phyloP scores from a whole-genome alignment of 2,113 vertebrate species.

The Dasyprocta punctata region DNA sequence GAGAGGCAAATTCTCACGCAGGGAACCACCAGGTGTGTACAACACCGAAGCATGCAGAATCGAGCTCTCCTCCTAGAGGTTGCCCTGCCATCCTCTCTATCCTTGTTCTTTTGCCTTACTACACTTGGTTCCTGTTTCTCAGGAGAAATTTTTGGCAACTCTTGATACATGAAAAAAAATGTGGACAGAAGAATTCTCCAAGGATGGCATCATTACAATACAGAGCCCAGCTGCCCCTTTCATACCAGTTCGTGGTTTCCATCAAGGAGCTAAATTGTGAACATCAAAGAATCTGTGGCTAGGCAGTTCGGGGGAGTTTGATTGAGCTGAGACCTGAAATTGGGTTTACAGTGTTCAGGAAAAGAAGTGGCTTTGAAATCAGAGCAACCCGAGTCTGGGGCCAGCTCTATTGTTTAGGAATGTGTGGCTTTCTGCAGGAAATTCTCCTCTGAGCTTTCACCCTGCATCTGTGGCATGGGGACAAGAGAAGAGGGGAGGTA shows the following conservation, averaged over 20 bases:
- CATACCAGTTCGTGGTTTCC: not conserved
- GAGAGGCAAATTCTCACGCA: not conserved
- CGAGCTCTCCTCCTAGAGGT: not conserved
- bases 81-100: accelerated
- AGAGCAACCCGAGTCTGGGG: not conserved
- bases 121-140: not conserved
- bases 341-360: not conserved
- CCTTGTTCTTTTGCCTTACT: not conserved
- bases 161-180: not conserved
- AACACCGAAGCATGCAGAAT: not conserved
- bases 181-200: not conserved
- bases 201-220: not conserved
- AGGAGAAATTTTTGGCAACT: not conserved
- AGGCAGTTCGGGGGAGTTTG: not conserved
- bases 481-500: accelerated
- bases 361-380: not conserved
- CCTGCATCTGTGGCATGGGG: not conserved
- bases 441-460: not conserved
- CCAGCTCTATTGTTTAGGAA: not conserved
- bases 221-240: not conserved
- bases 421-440: not conserved
- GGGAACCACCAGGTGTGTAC: not conserved
- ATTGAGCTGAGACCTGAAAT: not conserved
- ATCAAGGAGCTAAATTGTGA: not conserved
- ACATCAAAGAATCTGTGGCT: not conserved